These are phyloP conservation scores for Tipula lateralis DNA, from an alignment of 2,888 invertebrate species.

Conservation along the genomic window DNA sequence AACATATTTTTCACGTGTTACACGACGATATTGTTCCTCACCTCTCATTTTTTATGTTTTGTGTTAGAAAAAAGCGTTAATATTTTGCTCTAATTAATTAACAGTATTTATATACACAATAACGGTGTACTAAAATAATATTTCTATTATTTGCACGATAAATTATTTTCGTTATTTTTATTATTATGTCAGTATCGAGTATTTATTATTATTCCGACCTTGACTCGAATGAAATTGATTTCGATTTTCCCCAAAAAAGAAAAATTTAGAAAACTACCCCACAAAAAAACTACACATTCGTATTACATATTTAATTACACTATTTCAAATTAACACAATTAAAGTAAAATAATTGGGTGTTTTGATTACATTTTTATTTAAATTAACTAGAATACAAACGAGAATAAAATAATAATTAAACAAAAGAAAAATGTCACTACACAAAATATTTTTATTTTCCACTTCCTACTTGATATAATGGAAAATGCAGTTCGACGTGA, in stretches of 20 bases:
- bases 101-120: not conserved
- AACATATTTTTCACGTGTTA: constrained; percentile 49
- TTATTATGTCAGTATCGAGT: not conserved
- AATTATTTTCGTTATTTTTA: not conserved
- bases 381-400: not conserved
- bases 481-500: not conserved
- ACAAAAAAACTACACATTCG: not conserved
- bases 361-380: constrained; percentile 6
- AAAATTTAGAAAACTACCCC: not conserved
- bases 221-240: not conserved
- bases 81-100: not conserved
- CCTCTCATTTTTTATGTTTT: constrained; percentile 42
- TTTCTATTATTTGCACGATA: not conserved
- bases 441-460: not conserved
- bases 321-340: not conserved
- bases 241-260: not conserved
- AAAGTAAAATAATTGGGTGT: not conserved
- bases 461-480: not conserved
- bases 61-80: not conserved
- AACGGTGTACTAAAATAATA: not conserved
- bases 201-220: not conserved
- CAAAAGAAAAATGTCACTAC: not conserved
- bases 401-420: not conserved
- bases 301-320: not conserved
- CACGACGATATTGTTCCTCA: constrained; percentile 47